Base-by-base conservation (phyloP, 1,140 invertebrate species). In the Drosophila prosaltans region DNA sequence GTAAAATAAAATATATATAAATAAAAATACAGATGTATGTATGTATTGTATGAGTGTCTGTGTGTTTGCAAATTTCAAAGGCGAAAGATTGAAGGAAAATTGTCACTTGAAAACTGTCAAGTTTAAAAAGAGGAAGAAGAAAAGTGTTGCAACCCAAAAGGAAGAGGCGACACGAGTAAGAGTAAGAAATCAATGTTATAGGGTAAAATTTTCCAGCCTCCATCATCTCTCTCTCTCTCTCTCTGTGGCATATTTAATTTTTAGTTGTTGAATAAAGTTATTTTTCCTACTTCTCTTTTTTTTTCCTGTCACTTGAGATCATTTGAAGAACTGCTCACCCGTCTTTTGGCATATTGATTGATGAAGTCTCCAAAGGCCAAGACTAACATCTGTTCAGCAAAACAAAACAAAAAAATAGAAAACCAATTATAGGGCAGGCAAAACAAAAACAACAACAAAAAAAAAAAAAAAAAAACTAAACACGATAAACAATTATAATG, bases 51-150 rank as follows among this genome's bases (percentile, higher is more conserved):
- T 36, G 32, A 36, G 62, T 67, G 57, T 78, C 16, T 16, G 69
- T 66, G 74, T 39, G 24, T 2, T 9, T 30, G 21, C 16, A 11
- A 26, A 9, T 5, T 36, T 41, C 36, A 39, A 45, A 32, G 28
- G n/a, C n/a, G 11, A 30, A 64, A 66, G 71, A 54, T 69, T 48
- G 45, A 45, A 58, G 55, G 66, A 60, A 72, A 81, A 85, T 81
- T 86, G 82, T 86, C 83, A 86, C 82, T 86, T 88, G 83, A 88
- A 86, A 86, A 86, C 76, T 82, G 83, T 59, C 69, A 73, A 76
- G 26, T 72, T 59, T 73, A 51, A 65, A 60, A 41, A 62, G 59
- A 78, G 69, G 63, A 61, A 36, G 21, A 36, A 36, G 32, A 36
- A 36, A 36, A 36, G 6, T 3, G 6, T 36, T 3, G 28, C 28